Conservation (phyloP, 2,888 invertebrate species). For the Nematopogon swammerdamellus region DNA sequence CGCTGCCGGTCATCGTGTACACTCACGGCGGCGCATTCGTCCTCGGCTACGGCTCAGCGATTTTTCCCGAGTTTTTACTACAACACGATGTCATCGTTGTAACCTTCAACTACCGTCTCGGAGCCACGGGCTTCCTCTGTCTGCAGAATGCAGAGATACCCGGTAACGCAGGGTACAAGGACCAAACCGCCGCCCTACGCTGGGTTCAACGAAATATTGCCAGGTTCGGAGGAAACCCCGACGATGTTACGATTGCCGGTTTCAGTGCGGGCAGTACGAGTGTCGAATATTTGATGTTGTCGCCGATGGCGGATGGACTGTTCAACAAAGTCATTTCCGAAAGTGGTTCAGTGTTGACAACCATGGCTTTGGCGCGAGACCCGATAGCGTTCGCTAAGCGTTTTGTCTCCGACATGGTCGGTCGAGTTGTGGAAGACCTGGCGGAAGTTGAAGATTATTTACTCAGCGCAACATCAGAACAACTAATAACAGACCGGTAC, state of each 20-base stretch:
- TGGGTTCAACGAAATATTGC: conserved; percentile 7
- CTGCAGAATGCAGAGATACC: conserved; percentile 2
- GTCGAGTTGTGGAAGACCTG: conserved; percentile 6
- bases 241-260: conserved; percentile 1
- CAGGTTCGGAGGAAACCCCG: conserved; percentile 2
- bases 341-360: conserved; percentile 1
- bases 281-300: conserved; percentile 1
- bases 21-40: conserved; percentile 4
- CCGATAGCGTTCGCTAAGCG: not conserved
- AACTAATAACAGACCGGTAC: conserved; percentile 13
- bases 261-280: conserved; percentile 2
- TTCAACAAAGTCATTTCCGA: conserved; percentile 3
- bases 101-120: conserved; percentile 4
- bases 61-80: not conserved
- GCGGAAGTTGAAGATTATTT: conserved; percentile 12
- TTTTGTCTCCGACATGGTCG: not conserved
- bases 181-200: conserved; percentile 5
- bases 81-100: conserved; percentile 1
- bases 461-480: conserved; percentile 12
- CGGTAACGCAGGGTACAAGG: conserved; percentile 4
- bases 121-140: conserved; percentile 4
- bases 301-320: not conserved
- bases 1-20: conserved; percentile 2
- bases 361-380: not conserved
- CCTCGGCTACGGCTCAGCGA: not conserved